Percentiles rank a stretch among this genome's conserved stretches.
phyloP scores from a whole-genome alignment of 2,113 vertebrate genomes.

The Marmota monax region DNA sequence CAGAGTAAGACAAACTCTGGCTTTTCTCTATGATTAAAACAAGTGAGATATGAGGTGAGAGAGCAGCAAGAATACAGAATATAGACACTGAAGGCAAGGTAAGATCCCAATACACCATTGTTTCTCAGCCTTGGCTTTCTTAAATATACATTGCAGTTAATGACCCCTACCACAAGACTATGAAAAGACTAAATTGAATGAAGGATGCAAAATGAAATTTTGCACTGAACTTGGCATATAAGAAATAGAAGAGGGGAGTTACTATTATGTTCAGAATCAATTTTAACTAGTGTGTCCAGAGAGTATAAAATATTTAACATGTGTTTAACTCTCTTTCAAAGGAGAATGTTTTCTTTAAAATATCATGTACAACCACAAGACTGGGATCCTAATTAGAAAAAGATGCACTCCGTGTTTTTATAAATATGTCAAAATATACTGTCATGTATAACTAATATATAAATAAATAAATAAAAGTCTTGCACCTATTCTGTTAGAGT shows the following conservation, averaged over 20 bases:
- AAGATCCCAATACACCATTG: background rate
- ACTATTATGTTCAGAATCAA: background rate
- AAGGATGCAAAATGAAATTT: background rate
- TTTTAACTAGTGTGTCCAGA: background rate
- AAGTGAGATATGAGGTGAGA: background rate
- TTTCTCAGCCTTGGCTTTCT: background rate
- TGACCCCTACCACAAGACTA: background rate
- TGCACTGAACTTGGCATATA: background rate
- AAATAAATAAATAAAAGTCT: background rate
- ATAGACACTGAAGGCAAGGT: background rate
- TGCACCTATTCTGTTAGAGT: background rate
- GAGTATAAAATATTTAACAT: conserved; percentile 44
- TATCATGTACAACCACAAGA: too few relatives aligned
- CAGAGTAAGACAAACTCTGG: background rate
- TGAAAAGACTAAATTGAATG: background rate
- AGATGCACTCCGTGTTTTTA: too few relatives aligned
- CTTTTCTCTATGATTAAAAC: background rate
- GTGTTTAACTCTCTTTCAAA: conserved; percentile 21
- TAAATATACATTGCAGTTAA: background rate
- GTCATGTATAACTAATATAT: too few relatives aligned
- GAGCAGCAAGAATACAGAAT: background rate
- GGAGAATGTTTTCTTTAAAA: background rate
- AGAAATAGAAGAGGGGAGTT: background rate
- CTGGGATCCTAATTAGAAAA: too few relatives aligned
- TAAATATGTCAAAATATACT: too few relatives aligned